phyloP scores from a whole-genome alignment of 2,113 vertebrate genomes.

The Chaenogobius annularis region DNA sequence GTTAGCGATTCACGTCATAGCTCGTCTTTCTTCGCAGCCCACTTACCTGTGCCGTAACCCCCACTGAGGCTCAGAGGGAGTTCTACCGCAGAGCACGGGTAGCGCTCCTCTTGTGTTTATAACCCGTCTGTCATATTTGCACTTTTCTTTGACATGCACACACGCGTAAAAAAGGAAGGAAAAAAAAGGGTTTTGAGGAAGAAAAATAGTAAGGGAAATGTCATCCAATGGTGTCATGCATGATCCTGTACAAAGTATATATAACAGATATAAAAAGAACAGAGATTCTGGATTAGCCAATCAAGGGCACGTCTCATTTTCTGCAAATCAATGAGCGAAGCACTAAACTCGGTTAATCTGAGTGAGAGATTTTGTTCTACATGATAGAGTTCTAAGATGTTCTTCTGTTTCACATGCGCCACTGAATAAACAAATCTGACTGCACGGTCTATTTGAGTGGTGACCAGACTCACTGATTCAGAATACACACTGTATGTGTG shows the following conservation, averaged over 20 bases:
- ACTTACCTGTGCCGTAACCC: slow-evolving; percentile 11
- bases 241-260: not conserved
- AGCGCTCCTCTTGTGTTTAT: not conserved
- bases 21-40: slow-evolving; percentile 13
- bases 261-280: not conserved
- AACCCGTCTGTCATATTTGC: not conserved
- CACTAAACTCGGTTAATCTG: too few species aligned
- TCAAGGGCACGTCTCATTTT: too few species aligned
- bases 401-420: too few species aligned
- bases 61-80: slow-evolving; percentile 19
- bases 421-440: too few species aligned
- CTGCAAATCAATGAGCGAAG: too few species aligned
- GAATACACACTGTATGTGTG: too few species aligned
- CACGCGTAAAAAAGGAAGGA: too few species aligned
- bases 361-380: too few species aligned
- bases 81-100: not conserved
- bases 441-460: too few species aligned
- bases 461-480: too few species aligned
- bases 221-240: not conserved
- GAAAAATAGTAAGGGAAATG: not conserved
- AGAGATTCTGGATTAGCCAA: too few species aligned
- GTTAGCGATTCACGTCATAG: slow-evolving; percentile 30
- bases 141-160: not conserved
- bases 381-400: too few species aligned
- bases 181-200: not conserved